Conservation (phyloP, 2,113 vertebrate species). For the Mustela lutreola region DNA sequence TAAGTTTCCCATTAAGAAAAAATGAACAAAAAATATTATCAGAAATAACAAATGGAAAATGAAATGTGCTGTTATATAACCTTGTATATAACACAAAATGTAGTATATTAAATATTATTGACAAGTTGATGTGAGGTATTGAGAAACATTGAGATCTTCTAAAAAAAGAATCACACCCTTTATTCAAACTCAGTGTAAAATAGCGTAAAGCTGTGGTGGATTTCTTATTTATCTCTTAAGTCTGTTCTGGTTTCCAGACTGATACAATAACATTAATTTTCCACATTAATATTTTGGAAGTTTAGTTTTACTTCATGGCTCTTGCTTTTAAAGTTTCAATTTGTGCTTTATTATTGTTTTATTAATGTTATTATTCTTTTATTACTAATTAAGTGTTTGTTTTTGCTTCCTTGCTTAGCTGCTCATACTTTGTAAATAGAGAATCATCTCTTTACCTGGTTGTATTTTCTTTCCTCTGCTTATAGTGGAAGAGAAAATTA, state of each 20-base stretch:
- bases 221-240: neutral
- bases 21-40: conserved; percentile 6
- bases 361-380: neutral
- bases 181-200: neutral
- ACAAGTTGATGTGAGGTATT: neutral
- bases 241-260: neutral
- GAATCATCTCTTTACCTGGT: neutral
- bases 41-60: neutral
- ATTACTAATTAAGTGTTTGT: neutral
- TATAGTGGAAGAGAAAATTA: neutral
- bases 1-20: neutral
- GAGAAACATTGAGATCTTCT: neutral
- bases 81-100: neutral
- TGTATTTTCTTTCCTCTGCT: neutral
- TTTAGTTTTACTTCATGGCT: neutral
- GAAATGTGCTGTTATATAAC: neutral
- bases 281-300: neutral
- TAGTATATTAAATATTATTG: neutral
- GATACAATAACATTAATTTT: neutral
- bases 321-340: neutral
- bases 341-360: neutral
- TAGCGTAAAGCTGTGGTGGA: neutral
- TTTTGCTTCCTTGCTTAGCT: neutral
- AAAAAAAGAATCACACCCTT: neutral
- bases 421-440: neutral